Evolutionary conservation across 2,888 invertebrate genomes (phyloP).

Genomic region (Zygaena filipendulae): DNA sequence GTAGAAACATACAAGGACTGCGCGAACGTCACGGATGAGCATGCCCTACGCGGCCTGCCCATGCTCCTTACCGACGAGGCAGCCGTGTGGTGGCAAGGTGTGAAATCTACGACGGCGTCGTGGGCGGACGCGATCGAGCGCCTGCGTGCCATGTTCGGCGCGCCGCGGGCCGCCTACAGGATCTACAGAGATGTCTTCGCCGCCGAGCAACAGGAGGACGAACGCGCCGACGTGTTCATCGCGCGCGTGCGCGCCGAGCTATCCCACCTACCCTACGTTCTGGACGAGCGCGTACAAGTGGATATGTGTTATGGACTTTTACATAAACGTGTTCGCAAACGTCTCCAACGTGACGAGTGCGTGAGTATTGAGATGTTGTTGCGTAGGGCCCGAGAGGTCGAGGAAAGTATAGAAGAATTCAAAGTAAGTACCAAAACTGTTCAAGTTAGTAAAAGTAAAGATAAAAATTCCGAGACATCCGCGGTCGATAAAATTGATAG

Average conservation of each 20-base stretch:
- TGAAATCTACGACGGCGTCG: constrained; percentile 1
- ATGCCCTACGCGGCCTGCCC: constrained; percentile 12
- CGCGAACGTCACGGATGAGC: constrained; percentile 10
- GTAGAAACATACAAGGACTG: constrained; percentile 13
- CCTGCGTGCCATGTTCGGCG: constrained; percentile 11
- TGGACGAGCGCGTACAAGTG: too few relatives aligned
- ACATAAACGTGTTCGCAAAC: too few relatives aligned
- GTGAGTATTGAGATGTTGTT: too few relatives aligned
- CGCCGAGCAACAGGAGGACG: not conserved
- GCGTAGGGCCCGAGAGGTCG: too few relatives aligned
- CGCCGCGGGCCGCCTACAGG: constrained; percentile 8
- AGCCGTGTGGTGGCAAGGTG: constrained; percentile 12
- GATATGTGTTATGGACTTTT: too few relatives aligned
- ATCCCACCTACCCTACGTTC: constrained; percentile 1
- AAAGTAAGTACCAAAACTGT: too few relatives aligned
- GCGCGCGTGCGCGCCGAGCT: constrained; percentile 3
- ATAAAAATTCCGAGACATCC: too few relatives aligned
- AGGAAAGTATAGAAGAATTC: too few relatives aligned
- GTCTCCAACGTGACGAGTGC: too few relatives aligned
- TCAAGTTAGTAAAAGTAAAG: too few relatives aligned
- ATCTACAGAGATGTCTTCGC: constrained; percentile 7
- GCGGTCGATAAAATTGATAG: too few relatives aligned
- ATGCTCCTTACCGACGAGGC: constrained; percentile 12
- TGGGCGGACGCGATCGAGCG: constrained; percentile 9
- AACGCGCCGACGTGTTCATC: constrained; percentile 7